These are phyloP conservation scores for Protomyctophum bolini DNA, from an alignment of 2,113 vertebrate genomes.

Conservation along the genomic window DNA sequence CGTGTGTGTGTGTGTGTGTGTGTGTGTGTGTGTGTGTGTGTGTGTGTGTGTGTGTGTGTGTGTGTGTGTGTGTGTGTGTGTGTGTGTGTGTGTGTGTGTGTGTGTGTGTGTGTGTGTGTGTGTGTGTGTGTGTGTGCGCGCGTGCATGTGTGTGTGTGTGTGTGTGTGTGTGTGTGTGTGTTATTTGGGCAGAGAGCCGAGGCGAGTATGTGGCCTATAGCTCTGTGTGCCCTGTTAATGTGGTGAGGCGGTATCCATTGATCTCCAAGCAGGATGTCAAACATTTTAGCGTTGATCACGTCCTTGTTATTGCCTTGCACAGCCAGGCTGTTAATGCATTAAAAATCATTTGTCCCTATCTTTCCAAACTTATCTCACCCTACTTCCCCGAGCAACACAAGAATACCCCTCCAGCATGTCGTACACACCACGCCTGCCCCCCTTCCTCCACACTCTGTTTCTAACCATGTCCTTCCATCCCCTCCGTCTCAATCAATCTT, in stretches of 20 bases:
- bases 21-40: not conserved
- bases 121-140: not conserved
- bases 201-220: slow-evolving; percentile 52
- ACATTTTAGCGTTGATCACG: slow-evolving; percentile 80
- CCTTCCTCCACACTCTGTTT: slow-evolving; percentile 58
- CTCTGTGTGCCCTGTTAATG: slow-evolving; percentile 66
- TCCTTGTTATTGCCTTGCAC: slow-evolving; percentile 79
- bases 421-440: slow-evolving; percentile 56
- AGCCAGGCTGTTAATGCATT: slow-evolving; percentile 81
- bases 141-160: not conserved
- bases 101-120: not conserved
- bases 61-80: slow-evolving; percentile 35
- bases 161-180: slow-evolving; percentile 35
- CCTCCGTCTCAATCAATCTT: slow-evolving; percentile 83
- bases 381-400: slow-evolving; percentile 81
- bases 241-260: slow-evolving; percentile 72
- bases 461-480: slow-evolving; percentile 72
- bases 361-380: slow-evolving; percentile 78
- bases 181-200: slow-evolving; percentile 64
- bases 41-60: not conserved
- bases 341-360: slow-evolving; percentile 81
- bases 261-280: slow-evolving; percentile 84
- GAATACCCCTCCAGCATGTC: slow-evolving; percentile 76
- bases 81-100: not conserved
- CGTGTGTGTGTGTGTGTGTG: not conserved